These are phyloP conservation scores for Callinectes sapidus DNA, from an alignment of 2,888 invertebrate species.

Conservation along the genomic window DNA sequence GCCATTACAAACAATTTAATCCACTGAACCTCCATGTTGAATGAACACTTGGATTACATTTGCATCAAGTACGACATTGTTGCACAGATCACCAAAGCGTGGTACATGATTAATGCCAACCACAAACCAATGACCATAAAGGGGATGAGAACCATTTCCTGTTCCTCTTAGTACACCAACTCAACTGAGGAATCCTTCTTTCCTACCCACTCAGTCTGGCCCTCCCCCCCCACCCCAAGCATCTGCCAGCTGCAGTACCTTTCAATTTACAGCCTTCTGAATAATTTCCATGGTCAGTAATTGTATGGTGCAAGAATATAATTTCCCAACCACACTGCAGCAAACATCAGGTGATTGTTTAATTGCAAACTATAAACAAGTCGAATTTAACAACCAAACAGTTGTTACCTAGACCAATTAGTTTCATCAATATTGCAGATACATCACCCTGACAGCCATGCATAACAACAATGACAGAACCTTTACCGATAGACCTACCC, in stretches of 20 bases:
- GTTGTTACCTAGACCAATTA: too few species aligned
- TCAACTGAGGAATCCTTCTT: not conserved
- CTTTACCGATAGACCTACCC: too few species aligned
- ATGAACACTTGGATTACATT: not conserved
- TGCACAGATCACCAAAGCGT: not conserved
- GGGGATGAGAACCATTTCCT: not conserved
- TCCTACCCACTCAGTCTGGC: not conserved
- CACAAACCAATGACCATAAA: not conserved
- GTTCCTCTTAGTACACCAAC: not conserved
- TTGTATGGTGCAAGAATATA: not conserved
- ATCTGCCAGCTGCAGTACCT: not conserved
- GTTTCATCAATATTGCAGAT: too few species aligned
- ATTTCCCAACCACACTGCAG: not conserved
- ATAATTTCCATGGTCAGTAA: not conserved
- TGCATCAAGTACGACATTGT: not conserved
- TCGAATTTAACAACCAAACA: too few species aligned
- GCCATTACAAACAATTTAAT: not conserved
- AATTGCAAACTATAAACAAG: too few species aligned
- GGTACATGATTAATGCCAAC: not conserved
- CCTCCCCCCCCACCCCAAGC: not conserved
- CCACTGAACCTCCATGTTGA: not conserved
- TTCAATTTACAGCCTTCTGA: not conserved
- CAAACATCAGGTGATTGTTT: not conserved
- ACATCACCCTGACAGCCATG: too few species aligned
- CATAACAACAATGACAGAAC: too few species aligned